Conservation (phyloP, 1,140 invertebrate species). For the Contarinia nasturtii region DNA sequence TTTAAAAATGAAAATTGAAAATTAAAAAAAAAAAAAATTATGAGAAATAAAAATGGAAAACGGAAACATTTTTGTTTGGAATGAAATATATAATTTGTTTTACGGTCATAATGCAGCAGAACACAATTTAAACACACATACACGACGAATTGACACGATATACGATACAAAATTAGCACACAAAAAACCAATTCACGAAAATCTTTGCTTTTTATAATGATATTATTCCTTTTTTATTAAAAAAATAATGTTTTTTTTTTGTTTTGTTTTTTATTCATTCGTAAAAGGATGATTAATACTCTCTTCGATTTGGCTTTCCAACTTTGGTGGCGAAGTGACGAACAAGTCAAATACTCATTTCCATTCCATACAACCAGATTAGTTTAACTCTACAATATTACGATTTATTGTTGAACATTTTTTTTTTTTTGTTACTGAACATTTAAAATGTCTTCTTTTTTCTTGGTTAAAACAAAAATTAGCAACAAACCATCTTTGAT, state of each 20-base stretch:
- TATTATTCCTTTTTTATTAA: constrained; percentile 7
- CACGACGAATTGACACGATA: constrained; percentile 7
- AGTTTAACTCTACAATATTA: no score
- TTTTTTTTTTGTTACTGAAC: no score
- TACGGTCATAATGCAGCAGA: constrained; percentile 1
- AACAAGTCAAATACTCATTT: no score
- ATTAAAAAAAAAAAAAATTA: neutral
- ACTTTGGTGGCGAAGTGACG: no score
- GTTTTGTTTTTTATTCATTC: neutral
- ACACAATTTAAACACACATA: constrained; percentile 7
- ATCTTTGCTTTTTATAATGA: constrained; percentile 6
- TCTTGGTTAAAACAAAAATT: no score
- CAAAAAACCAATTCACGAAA: constrained; percentile 14
- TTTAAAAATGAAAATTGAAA: neutral
- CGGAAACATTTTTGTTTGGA: neutral
- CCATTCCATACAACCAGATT: no score
- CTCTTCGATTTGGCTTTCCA: no score
- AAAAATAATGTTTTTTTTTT: constrained; percentile 2
- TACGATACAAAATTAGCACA: constrained; percentile 23
- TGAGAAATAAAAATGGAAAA: neutral
- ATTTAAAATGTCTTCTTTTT: no score
- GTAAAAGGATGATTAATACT: no score
- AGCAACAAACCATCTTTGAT: neutral
- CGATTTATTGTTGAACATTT: no score
- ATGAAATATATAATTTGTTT: neutral